Percentiles rank a stretch among this genome's conserved stretches.
Evolutionary conservation across 1,140 invertebrate species (phyloP).

Genomic region (Drosophila triauraria): DNA sequence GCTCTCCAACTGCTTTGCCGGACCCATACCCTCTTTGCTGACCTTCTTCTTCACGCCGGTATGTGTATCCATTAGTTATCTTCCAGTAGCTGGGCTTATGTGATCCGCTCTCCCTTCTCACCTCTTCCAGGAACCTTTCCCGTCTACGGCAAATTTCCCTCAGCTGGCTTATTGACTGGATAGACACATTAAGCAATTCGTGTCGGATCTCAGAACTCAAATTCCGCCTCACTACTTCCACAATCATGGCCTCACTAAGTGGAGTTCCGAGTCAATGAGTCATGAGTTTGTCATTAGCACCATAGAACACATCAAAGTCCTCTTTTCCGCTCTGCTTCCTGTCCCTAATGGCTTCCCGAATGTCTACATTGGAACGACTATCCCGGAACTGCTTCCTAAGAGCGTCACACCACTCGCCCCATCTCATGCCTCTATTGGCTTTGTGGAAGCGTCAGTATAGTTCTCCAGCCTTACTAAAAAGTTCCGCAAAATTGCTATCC

Average conservation of each 20-base stretch:
- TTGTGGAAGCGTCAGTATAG: neutral
- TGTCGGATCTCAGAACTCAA: neutral
- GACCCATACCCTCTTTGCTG: too few species aligned
- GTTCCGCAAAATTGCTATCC: neutral
- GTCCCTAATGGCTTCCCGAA: neutral
- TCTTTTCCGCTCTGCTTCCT: neutral
- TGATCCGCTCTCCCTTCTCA: too few species aligned
- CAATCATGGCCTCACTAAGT: neutral
- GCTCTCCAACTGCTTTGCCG: too few species aligned
- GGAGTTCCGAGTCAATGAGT: neutral
- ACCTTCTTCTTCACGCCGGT: too few species aligned
- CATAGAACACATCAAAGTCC: neutral
- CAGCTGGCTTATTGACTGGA: neutral
- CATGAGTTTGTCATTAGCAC: neutral
- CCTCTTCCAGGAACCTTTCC: too few species aligned
- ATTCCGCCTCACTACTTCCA: neutral
- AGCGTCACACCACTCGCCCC: neutral
- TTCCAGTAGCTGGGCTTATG: too few species aligned
- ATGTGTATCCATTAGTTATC: too few species aligned
- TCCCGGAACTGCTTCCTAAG: neutral
- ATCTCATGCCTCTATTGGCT: neutral
- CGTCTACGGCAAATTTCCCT: neutral
- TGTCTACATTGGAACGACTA: neutral
- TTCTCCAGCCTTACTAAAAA: neutral
- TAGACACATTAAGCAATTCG: neutral